phyloP scores from a whole-genome alignment of 2,888 invertebrate species.

The Sphaerophoria rueppellii region DNA sequence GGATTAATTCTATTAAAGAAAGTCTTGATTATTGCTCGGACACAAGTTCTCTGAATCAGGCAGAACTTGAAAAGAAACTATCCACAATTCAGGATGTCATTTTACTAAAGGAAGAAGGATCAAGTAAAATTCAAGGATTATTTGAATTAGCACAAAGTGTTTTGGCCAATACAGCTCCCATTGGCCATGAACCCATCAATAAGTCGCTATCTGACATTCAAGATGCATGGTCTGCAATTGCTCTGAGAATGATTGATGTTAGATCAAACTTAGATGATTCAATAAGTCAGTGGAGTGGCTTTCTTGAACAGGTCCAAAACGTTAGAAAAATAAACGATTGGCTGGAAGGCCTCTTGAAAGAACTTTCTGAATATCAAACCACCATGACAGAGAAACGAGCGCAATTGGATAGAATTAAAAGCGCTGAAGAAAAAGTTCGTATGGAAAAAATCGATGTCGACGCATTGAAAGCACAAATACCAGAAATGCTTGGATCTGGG shows the following conservation, averaged over 20 bases:
- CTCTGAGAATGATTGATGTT: constrained; percentile 94
- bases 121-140: constrained; percentile 92
- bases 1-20: constrained; percentile 91
- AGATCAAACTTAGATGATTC: constrained; percentile 94
- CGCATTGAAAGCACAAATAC: constrained; percentile 90
- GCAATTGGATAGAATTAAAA: constrained; percentile 92
- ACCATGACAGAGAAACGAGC: constrained; percentile 93
- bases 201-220: constrained; percentile 91
- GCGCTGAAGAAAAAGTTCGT: constrained; percentile 92
- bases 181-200: constrained; percentile 94
- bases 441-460: constrained; percentile 96
- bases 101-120: constrained; percentile 96
- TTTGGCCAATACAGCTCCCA: constrained; percentile 93
- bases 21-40: constrained; percentile 95
- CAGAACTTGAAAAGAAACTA: constrained; percentile 92
- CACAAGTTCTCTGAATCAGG: constrained; percentile 90
- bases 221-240: constrained; percentile 94
- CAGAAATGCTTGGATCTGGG: constrained; percentile 92
- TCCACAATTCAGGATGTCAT: constrained; percentile 93
- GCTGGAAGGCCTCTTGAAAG: constrained; percentile 88
- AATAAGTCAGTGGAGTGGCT: constrained; percentile 95
- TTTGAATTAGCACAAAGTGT: constrained; percentile 96
- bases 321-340: constrained; percentile 91
- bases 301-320: constrained; percentile 93
- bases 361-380: constrained; percentile 89